Base-by-base conservation (phyloP, 2,113 vertebrate species). In the Dicrurus megarhynchus region DNA sequence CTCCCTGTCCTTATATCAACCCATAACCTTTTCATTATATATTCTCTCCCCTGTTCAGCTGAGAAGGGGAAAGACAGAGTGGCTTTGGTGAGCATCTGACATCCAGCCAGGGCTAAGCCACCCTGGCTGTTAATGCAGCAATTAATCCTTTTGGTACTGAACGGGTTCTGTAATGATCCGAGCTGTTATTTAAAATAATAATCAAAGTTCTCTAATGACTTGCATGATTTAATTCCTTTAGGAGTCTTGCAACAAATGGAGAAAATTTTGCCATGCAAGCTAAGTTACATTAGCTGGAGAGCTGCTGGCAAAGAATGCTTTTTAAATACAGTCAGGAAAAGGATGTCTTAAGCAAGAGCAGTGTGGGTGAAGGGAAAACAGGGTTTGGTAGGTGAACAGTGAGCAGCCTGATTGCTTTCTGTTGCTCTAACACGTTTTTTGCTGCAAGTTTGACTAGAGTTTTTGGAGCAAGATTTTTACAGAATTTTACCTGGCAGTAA, bases 141-240 rank as follows among this genome's bases (percentile, higher is more conserved):
- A 0, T 93, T 92, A 95, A 92, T 96, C 32, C 41, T 20, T 93
- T 74, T 90, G 64, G 70, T 95, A 90, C 24, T 55, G 55, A 55
- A n/a, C 32, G 60, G 28, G 32, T 78, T 92, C 79, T 84, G 42
- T 90, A 87, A 81, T 93, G 47, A 67, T 89, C 60, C 78, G 73
- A 86, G 41, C 79, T 90, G 44, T 74, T 92, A 71, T 64, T 95
- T 93, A 81, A 86, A 56, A 80, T 37, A 71, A 74, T 84, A 89
- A 95, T 76, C 71, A 35, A 74, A 93, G 64, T 78, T 94, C 52
- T 93, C 35, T 92, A 85, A 83, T 91, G 78, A 73, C 78, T 86
- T 65, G 13, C 33, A 24, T 63, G 32, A 37, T 83, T 92, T 94
- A 95, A 88, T 91, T 92, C 74, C 87, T 89, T 69, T 42, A 73